Conservation (phyloP, 2,888 invertebrate genomes). For the Cerastis leucographa region DNA sequence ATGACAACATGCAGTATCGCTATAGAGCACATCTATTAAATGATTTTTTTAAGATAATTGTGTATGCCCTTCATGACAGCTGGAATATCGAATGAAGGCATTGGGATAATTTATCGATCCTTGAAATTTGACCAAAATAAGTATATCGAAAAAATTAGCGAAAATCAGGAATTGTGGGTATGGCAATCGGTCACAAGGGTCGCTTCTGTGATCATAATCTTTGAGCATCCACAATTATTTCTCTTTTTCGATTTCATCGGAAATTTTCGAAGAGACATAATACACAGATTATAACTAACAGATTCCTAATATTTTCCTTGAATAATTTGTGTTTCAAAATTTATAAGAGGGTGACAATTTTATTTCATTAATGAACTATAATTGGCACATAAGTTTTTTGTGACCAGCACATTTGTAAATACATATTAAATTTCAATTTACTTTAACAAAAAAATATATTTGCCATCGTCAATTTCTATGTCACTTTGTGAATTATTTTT, state of each 20-base stretch:
- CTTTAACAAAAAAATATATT: conserved; percentile 51
- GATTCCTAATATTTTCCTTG: conserved; percentile 4
- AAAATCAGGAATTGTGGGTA: not conserved
- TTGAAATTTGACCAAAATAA: conserved; percentile 25
- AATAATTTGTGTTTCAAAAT: conserved; percentile 65
- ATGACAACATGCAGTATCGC: conserved; percentile 83
- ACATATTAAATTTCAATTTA: conserved; percentile 23
- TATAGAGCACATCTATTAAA: conserved; percentile 84
- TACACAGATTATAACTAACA: too few relatives aligned
- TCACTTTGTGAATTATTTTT: conserved; percentile 37
- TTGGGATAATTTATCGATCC: conserved; percentile 1
- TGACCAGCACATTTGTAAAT: conserved; percentile 80
- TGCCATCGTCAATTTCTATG: conserved; percentile 47
- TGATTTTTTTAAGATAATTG: conserved; percentile 58
- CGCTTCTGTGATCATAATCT: conserved; percentile 33
- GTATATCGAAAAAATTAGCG: not conserved
- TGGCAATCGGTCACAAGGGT: conserved; percentile 1
- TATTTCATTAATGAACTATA: conserved; percentile 60
- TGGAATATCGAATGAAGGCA: conserved; percentile 21
- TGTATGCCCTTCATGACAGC: conserved; percentile 43
- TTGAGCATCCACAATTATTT: conserved; percentile 43
- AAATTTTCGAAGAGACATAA: conserved; percentile 32
- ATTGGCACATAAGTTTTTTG: conserved; percentile 79
- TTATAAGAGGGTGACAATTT: conserved; percentile 73
- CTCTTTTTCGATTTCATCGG: conserved; percentile 28